Evolutionary conservation across 2,888 invertebrate species (phyloP), one percentile per base, ranked within the genome.

Genomic region (Meloe dianella): DNA sequence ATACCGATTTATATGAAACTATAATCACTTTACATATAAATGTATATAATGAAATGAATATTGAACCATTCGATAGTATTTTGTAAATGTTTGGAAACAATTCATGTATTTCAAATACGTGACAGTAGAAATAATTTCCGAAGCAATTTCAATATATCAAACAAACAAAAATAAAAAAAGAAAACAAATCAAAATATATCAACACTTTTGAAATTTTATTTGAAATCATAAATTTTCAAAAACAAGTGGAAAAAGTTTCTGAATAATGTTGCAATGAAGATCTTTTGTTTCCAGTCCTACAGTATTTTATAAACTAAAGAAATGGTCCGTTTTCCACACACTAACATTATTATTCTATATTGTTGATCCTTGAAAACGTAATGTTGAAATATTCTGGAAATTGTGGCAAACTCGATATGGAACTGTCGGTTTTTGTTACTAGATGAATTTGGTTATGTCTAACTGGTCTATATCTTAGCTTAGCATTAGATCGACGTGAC

Each of bases 401-500:
- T 7, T 41, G 41, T 17, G 7, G 17, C 10, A 41, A 35, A 14
- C 35, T 35, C 4, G 4, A 35, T 30, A n/a, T n/a, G n/a, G 35
- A 35, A 6, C 22, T 10, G 47, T 51, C 54, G 24, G 54, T 54
- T 54, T 24, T 24, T 24, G 24, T 8, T 14, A 2, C 24, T 20
- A 24, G 24, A 54, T 10, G 20, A 47, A 47, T 24, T 54, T 24
- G 24, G 5, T 24, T 4, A 12, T 54, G 24, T 22, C 24, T 12
- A 24, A 20, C 54, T 6, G 41, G 41, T 17, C 41, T 41, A 17
- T 20, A 20, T 63, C 61, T 56, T 38, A 66, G 63, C 27, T 63
- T 63, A 63, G 22, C 41, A 56, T 57, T 22, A 41, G 12, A 47
- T 20, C 64, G 64, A 67, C 59, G 64, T 61, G 67, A 32, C 61